phyloP scores from a whole-genome alignment of 2,113 vertebrate species.

The Misgurnus mizolepis region DNA sequence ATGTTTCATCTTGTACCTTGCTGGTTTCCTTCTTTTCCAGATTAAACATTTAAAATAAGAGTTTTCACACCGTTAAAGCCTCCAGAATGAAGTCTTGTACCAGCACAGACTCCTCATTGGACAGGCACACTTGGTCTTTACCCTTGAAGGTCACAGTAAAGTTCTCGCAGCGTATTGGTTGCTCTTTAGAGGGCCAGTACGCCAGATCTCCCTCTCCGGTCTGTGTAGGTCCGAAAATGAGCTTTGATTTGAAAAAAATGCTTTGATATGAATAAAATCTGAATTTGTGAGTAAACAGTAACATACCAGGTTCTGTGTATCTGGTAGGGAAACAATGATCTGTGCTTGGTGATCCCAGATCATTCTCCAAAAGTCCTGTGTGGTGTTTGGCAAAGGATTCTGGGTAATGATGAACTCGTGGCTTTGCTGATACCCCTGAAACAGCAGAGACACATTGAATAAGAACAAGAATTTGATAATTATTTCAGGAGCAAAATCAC shows the following conservation, averaged over 20 bases:
- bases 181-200: conserved; percentile 92
- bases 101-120: conserved; percentile 86
- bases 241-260: not conserved
- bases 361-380: conserved; percentile 96
- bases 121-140: conserved; percentile 85
- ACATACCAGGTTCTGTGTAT: conserved; percentile 83
- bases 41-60: not conserved
- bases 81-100: conserved; percentile 90
- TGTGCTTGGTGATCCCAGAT: conserved; percentile 93
- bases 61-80: conserved; percentile 67
- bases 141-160: conserved; percentile 86
- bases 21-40: too few species aligned
- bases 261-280: not conserved
- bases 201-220: conserved; percentile 80
- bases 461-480: not conserved
- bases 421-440: conserved; percentile 87
- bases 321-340: conserved; percentile 85
- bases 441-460: not conserved
- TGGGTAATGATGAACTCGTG: conserved; percentile 92
- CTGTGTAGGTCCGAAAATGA: conserved; percentile 57
- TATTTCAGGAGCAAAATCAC: not conserved
- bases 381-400: conserved; percentile 88
- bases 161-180: conserved; percentile 88
- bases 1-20: too few species aligned
- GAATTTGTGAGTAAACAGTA: not conserved